Evolutionary conservation across 1,140 invertebrate genomes (phyloP).

Genomic region (Macrosteles quadrilineatus): DNA sequence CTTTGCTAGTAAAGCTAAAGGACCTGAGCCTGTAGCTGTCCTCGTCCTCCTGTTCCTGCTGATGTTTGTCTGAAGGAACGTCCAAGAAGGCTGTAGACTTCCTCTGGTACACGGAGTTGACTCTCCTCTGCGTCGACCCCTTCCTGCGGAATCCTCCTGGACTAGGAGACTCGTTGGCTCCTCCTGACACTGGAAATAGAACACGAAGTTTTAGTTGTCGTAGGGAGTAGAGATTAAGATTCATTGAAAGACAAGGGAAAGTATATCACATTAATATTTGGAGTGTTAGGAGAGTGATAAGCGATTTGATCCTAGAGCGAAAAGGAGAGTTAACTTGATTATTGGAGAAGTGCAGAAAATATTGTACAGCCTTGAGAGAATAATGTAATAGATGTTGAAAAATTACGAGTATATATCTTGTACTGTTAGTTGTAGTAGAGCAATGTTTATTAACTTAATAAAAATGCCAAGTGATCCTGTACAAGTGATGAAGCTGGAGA

Average conservation of each 20-base stretch:
- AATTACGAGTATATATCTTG: too few species aligned
- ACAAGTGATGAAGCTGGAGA: too few species aligned
- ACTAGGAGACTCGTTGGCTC: slow-evolving; percentile 23
- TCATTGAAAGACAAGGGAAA: background rate
- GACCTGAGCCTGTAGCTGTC: slow-evolving; percentile 82
- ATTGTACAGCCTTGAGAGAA: too few species aligned
- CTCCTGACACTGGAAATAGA: background rate
- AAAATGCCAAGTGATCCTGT: too few species aligned
- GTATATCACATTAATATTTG: background rate
- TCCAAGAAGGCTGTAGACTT: slow-evolving; percentile 78
- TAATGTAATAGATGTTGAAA: too few species aligned
- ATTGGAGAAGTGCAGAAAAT: too few species aligned
- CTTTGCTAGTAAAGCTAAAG: slow-evolving; percentile 88
- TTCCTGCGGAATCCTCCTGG: slow-evolving; percentile 36
- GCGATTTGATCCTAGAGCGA: too few species aligned
- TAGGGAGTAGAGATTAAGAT: background rate
- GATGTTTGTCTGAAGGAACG: slow-evolving; percentile 61
- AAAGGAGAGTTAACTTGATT: too few species aligned
- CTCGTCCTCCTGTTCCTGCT: slow-evolving; percentile 64
- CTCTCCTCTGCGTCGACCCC: slow-evolving; percentile 35
- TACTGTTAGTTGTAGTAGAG: too few species aligned
- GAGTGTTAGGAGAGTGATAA: background rate
- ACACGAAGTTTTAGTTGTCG: background rate
- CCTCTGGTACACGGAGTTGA: slow-evolving; percentile 48
- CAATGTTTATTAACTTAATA: too few species aligned